A percentile compares a stretch with the other conserved stretches of the same genome.
Conservation (phyloP, 2,113 vertebrate species). For the Andinoacara biseriatus region DNA sequence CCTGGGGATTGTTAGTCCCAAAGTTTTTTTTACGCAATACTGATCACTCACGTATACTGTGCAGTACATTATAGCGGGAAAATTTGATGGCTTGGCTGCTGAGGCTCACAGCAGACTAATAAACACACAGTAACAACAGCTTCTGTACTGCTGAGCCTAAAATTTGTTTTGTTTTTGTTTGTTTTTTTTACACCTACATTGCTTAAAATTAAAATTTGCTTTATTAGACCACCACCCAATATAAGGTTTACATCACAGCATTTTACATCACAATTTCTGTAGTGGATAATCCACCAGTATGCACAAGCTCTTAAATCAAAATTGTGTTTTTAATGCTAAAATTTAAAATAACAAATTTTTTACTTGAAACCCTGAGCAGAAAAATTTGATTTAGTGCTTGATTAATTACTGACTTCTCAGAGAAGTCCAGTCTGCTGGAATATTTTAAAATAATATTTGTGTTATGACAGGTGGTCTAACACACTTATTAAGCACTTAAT, state of each 20-base stretch:
- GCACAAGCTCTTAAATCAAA: too few species aligned
- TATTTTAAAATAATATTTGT: neutral
- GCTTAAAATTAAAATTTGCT: too few species aligned
- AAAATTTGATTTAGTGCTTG: neutral
- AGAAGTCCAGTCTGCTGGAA: too few species aligned
- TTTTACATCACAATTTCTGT: too few species aligned
- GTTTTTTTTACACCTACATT: too few species aligned
- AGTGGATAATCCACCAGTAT: too few species aligned
- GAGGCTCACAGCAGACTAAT: neutral
- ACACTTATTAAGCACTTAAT: too few species aligned
- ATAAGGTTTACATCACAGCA: too few species aligned
- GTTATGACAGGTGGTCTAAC: neutral
- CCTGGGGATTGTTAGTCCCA: neutral
- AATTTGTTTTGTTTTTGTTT: neutral
- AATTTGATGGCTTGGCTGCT: neutral
- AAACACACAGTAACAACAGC: neutral
- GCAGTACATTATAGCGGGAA: neutral
- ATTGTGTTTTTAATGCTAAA: too few species aligned
- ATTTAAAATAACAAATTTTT: too few species aligned
- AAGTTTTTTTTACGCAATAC: constrained; percentile 24
- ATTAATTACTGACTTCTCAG: neutral
- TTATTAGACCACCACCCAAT: neutral
- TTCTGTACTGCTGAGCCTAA: neutral
- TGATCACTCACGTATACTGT: constrained; percentile 16
- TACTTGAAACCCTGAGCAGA: neutral